Evolutionary conservation across 2,797 vertebrate species (phyloP).

Genomic region (Columba guinea): DNA sequence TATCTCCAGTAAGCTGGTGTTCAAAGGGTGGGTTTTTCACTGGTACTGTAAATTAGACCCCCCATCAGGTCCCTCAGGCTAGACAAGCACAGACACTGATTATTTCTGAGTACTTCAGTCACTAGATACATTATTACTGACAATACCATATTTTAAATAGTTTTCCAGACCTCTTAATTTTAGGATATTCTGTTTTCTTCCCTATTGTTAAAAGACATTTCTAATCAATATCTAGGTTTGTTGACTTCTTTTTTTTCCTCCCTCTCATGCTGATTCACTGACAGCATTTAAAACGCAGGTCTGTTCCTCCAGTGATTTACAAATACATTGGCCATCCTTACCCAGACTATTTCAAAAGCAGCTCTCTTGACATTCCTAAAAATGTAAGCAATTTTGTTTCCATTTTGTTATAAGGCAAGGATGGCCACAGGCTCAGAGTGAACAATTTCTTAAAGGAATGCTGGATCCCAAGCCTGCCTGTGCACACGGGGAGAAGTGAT

Average conservation of each 20-base stretch:
- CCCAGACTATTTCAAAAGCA: background rate
- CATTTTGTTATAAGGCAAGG: background rate
- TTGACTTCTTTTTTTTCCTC: background rate
- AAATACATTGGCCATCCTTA: background rate
- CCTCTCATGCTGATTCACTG: background rate
- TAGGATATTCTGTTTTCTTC: background rate
- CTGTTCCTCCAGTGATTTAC: background rate
- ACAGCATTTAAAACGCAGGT: background rate
- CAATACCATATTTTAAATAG: background rate
- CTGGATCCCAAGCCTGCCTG: background rate
- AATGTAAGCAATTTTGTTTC: background rate
- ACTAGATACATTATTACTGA: background rate
- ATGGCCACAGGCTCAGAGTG: background rate
- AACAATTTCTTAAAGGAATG: background rate
- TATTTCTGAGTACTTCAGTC: background rate
- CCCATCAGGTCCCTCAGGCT: background rate
- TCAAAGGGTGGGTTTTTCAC: background rate
- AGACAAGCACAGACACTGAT: background rate
- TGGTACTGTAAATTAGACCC: background rate
- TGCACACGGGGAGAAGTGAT: rapidly evolving
- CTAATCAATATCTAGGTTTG: constrained; percentile 18
- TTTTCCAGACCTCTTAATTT: constrained; percentile 29
- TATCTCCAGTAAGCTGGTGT: background rate
- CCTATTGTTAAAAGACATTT: background rate
- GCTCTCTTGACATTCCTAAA: background rate